phyloP scores from a whole-genome alignment of 1,140 invertebrate genomes.

The Daktulosphaira vitifoliae region DNA sequence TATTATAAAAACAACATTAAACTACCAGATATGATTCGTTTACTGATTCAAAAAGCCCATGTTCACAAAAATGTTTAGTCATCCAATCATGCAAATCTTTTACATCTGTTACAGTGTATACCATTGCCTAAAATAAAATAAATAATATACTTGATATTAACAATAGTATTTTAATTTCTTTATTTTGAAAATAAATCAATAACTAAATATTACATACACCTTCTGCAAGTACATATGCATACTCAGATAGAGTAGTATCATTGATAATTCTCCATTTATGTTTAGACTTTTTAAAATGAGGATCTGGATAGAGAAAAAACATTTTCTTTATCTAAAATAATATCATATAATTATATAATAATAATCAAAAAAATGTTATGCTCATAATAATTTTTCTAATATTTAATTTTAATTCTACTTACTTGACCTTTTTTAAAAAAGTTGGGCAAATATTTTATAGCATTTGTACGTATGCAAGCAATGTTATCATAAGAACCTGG shows the following conservation, averaged over 20 bases:
- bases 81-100: slow-evolving; percentile 97
- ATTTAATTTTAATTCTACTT: slow-evolving; percentile 37
- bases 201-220: slow-evolving; percentile 68
- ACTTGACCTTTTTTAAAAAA: slow-evolving; percentile 92
- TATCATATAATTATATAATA: slow-evolving; percentile 44
- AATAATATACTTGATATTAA: slow-evolving; percentile 36
- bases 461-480: slow-evolving; percentile 91
- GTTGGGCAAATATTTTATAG: slow-evolving; percentile 98
- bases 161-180: slow-evolving; percentile 6
- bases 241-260: slow-evolving; percentile 83
- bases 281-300: slow-evolving; percentile 98
- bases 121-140: slow-evolving; percentile 73
- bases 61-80: slow-evolving; percentile 78
- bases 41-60: slow-evolving; percentile 81
- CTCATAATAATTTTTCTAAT: neutral
- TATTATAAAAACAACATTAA: neutral
- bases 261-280: slow-evolving; percentile 99
- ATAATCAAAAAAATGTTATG: neutral
- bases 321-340: slow-evolving; percentile 83
- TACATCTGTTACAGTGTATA: slow-evolving; percentile 98
- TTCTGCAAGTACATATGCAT: slow-evolving; percentile 84
- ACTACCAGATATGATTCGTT: slow-evolving; percentile 36
- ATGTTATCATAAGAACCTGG: slow-evolving; percentile 82
- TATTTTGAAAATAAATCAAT: slow-evolving; percentile 27
- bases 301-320: slow-evolving; percentile 99